Evolutionary conservation across 2,113 vertebrate species (phyloP), one percentile per base, ranked within the genome.

Genomic region (Macrotus californicus): DNA sequence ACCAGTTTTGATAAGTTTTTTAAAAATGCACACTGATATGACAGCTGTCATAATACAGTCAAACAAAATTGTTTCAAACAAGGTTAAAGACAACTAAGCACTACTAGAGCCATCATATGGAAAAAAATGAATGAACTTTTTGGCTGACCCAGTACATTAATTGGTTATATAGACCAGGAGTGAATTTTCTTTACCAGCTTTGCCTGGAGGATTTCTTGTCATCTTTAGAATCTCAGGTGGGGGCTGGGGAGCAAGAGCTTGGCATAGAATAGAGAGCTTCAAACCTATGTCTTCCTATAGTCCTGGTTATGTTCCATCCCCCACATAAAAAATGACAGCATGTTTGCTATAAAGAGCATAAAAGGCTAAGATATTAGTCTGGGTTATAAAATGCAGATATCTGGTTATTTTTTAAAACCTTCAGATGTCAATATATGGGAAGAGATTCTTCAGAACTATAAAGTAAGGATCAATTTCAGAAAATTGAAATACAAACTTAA

Each of bases 401-500:
- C 24, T 72, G 39, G 22, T 56, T 81, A 36, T 56, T 96, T 34
- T 94, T 89, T 3, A 73, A 81, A 94, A 83, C 2, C 21, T 82
- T 46, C 22, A 46, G 31, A 3, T 81, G 19, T 93, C 43, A 94
- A 22, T n/a, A 39, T 91, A 52, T 91, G 29, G 21, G 22, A 88
- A 84, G 22, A 61, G 18, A 77, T 70, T 93, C 7, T 91, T 90
- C 46, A 93, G 76, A 94, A 73, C 64, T 80, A 67, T 24, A 56
- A 24, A 67, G 18, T 43, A 7, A 80, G 14, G 7, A 76, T 3
- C 36, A 95, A 43, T 95, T 88, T 73, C 18, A 73, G 10, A 92
- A 89, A 91, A 89, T 69, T 86, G 90, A 93, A 82, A 75, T 52
- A 50, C 66, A 85, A 82, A 89, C 70, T 21, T 64, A 48, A 92